A percentile compares a stretch with the other conserved stretches of the same genome.
phyloP scores from a whole-genome alignment of 2,888 invertebrate genomes.

The Pilophorus perplexus region DNA sequence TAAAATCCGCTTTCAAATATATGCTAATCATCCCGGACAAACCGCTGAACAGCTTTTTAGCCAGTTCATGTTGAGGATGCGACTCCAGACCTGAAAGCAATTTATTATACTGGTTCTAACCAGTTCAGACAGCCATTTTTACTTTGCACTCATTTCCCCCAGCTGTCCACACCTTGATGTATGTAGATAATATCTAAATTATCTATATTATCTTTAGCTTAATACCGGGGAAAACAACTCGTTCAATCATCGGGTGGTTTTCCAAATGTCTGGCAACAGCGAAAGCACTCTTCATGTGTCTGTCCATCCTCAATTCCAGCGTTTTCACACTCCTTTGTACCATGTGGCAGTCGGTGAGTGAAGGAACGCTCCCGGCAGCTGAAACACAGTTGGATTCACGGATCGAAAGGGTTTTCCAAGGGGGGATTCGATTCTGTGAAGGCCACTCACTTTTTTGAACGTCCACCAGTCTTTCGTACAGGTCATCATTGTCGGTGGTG shows the following conservation, averaged over 20 bases:
- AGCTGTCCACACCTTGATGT: too few species aligned
- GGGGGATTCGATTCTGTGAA: too few species aligned
- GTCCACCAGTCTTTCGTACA: constrained; percentile 72
- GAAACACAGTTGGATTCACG: too few species aligned
- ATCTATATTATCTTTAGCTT: too few species aligned
- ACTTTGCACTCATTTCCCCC: too few species aligned
- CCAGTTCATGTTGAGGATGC: constrained; percentile 81
- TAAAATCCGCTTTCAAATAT: constrained; percentile 73
- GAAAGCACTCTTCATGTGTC: constrained; percentile 76
- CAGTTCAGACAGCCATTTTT: too few species aligned
- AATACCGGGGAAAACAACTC: constrained; percentile 60
- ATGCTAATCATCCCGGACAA: constrained; percentile 92
- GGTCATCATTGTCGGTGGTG: constrained; percentile 67
- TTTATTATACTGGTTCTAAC: too few species aligned
- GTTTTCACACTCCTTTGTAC: constrained; percentile 94
- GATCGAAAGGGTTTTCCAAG: too few species aligned
- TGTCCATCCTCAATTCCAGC: constrained; percentile 84
- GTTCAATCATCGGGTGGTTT: constrained; percentile 71
- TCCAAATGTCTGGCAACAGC: constrained; percentile 78
- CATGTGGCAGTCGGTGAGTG: constrained; percentile 93
- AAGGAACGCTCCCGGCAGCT: constrained; percentile 87
- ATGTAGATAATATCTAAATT: too few species aligned
- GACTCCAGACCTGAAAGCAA: constrained; percentile 65
- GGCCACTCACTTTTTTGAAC: constrained; percentile 82
- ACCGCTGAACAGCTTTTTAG: constrained; percentile 76